These are phyloP conservation scores for Zygogramma bicolorata DNA, from an alignment of 2,888 invertebrate species.

Conservation along the genomic window DNA sequence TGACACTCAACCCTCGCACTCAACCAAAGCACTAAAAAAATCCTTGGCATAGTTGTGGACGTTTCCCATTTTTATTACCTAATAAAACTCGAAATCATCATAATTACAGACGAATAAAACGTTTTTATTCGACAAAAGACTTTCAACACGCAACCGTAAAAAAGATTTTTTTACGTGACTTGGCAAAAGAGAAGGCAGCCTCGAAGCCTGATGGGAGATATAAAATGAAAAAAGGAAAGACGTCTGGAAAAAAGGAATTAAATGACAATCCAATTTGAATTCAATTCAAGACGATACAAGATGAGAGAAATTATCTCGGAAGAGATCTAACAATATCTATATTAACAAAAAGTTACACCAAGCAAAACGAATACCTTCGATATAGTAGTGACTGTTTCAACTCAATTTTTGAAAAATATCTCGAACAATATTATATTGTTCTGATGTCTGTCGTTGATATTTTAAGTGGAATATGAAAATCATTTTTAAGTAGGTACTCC, in stretches of 20 bases:
- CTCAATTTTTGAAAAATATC: too few species aligned
- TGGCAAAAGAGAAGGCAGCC: conserved; percentile 26
- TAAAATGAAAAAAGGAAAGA: neutral
- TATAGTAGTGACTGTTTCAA: too few species aligned
- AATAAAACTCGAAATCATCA: conserved; percentile 43
- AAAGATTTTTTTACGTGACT: conserved; percentile 26
- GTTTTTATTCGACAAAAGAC: conserved; percentile 48
- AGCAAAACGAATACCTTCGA: too few species aligned
- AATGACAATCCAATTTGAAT: neutral
- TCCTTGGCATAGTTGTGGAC: neutral
- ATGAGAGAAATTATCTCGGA: too few species aligned
- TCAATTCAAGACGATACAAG: too few species aligned
- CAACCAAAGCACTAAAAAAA: neutral
- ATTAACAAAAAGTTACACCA: too few species aligned
- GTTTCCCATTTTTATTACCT: conserved; percentile 30
- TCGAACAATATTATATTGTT: too few species aligned
- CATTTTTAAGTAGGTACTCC: too few species aligned
- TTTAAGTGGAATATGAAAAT: too few species aligned
- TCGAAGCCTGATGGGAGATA: neutral
- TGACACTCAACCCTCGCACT: neutral
- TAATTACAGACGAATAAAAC: conserved; percentile 44
- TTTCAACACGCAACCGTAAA: conserved; percentile 50
- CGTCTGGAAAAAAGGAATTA: neutral
- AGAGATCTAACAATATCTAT: too few species aligned
- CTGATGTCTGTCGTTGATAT: too few species aligned